Conservation (phyloP, 1,140 invertebrate species). For the Sweltsa coloradensis region DNA sequence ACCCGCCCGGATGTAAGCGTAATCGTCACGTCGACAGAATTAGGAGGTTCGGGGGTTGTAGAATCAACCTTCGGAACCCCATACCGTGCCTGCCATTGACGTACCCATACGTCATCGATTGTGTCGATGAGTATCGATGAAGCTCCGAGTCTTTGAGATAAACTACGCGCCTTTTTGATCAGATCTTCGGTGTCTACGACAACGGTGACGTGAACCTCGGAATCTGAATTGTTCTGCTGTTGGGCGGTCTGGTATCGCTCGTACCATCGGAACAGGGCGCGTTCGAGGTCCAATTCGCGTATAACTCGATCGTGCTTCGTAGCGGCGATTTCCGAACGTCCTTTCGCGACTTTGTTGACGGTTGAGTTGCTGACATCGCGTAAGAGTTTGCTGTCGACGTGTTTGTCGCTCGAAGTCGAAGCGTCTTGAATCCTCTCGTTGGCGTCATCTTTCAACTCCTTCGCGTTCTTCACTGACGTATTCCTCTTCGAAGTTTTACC, state of each 20-base stretch:
- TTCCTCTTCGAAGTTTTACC: too few relatives aligned
- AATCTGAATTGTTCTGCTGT: background rate
- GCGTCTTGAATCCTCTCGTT: too few relatives aligned
- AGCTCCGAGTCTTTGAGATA: conserved; percentile 17
- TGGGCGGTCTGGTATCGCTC: conserved; percentile 12
- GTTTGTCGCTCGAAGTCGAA: too few relatives aligned
- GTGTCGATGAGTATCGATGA: conserved; percentile 9
- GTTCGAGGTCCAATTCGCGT: conserved; percentile 18
- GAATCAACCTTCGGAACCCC: background rate
- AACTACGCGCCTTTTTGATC: conserved; percentile 14
- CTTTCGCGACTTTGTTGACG: too few relatives aligned
- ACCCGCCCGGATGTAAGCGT: conserved; percentile 6
- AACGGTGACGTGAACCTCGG: background rate
- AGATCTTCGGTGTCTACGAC: conserved; percentile 11
- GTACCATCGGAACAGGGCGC: conserved; percentile 22
- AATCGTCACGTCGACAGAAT: background rate
- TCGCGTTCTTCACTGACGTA: too few relatives aligned
- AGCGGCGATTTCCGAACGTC: too few relatives aligned
- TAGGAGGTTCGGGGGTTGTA: conserved; percentile 11
- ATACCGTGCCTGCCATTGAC: conserved; percentile 11
- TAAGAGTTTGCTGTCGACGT: too few relatives aligned
- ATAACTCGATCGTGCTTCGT: too few relatives aligned
- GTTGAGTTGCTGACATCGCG: too few relatives aligned
- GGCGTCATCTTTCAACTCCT: too few relatives aligned
- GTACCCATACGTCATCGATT: conserved; percentile 15